Evolutionary conservation across 1,140 invertebrate genomes (phyloP).

Genomic region (Aricia agestis): DNA sequence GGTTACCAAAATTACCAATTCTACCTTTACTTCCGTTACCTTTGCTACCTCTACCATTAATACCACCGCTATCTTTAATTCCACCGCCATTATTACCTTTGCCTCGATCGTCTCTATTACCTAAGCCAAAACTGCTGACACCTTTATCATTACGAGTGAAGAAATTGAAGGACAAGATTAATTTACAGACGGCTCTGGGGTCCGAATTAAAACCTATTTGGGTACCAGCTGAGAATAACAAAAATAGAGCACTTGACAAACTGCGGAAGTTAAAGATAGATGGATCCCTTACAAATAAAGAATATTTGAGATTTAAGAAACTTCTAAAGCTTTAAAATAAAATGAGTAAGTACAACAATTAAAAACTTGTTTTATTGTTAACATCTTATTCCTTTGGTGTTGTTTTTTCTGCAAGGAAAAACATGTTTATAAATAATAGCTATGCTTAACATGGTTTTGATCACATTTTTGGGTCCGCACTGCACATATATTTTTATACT

Average conservation of each 20-base stretch:
- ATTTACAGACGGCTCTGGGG: constrained; percentile 37
- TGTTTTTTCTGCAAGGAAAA: no score
- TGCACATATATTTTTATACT: no score
- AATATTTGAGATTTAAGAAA: constrained; percentile 52
- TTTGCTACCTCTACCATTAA: constrained; percentile 28
- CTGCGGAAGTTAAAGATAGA: constrained; percentile 43
- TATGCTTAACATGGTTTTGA: no score
- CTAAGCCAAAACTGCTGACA: constrained; percentile 25
- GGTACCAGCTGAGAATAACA: constrained; percentile 27
- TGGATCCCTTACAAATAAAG: constrained; percentile 42
- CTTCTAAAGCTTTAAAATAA: constrained; percentile 33
- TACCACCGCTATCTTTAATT: constrained; percentile 37
- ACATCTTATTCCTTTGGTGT: not conserved
- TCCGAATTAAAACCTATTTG: constrained; percentile 37
- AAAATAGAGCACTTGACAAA: constrained; percentile 39
- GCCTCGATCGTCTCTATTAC: constrained; percentile 19
- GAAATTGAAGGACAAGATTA: constrained; percentile 35
- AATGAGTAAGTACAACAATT: not conserved
- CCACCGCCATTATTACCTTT: constrained; percentile 25
- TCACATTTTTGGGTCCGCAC: no score
- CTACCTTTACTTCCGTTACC: constrained; percentile 28
- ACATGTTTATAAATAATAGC: no score
- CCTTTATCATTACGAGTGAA: constrained; percentile 37
- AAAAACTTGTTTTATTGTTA: constrained; percentile 15
- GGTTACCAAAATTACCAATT: constrained; percentile 28